Evolutionary conservation across 2,797 vertebrate species (phyloP).

Genomic region (Masticophis lateralis): DNA sequence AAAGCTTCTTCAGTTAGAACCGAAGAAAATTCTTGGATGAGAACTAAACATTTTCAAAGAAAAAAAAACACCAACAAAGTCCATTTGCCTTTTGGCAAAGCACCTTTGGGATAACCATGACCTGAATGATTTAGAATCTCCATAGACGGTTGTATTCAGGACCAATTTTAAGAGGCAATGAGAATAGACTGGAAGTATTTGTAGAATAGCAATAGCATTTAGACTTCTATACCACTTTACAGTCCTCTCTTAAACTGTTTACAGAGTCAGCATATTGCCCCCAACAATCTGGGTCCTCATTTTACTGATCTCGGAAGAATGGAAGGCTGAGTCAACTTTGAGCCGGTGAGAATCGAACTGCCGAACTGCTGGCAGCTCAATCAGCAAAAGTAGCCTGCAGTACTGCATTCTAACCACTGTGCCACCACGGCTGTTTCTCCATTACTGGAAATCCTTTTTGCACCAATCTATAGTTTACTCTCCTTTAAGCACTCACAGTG

Average conservation of each 20-base stretch:
- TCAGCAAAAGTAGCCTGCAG: too few relatives aligned
- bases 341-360: too few relatives aligned
- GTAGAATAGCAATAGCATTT: neutral
- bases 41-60: neutral
- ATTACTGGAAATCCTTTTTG: neutral
- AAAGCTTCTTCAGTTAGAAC: neutral
- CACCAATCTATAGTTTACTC: neutral
- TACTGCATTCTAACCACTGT: too few relatives aligned
- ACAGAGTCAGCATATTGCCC: too few relatives aligned
- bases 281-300: too few relatives aligned
- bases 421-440: neutral
- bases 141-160: neutral
- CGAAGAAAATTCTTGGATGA: neutral
- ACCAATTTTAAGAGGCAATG: neutral
- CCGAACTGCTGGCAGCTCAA: too few relatives aligned
- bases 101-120: neutral
- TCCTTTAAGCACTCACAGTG: neutral
- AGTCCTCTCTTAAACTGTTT: too few relatives aligned
- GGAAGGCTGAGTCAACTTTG: too few relatives aligned
- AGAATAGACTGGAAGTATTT: neutral
- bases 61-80: neutral
- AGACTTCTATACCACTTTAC: too few relatives aligned
- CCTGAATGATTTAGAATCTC: neutral
- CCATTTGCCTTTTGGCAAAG: neutral
- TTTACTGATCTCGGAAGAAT: too few relatives aligned